Evolutionary conservation across 2,888 invertebrate genomes (phyloP), one percentile per base, ranked within the genome.

Genomic region (Alviniconcha strummeri): DNA sequence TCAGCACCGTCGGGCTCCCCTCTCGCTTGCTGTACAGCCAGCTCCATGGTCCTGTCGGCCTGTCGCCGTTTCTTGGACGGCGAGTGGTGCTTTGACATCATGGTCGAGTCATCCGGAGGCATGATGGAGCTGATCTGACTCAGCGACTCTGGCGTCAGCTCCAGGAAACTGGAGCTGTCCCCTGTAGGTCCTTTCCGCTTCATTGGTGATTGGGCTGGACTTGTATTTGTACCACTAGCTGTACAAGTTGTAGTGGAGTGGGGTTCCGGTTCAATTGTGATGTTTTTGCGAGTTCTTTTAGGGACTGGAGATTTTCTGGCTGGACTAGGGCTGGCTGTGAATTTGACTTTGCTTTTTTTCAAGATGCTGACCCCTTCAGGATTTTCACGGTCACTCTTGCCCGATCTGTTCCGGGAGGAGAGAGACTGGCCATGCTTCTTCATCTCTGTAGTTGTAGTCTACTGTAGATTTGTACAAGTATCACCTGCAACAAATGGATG

Each of bases 1-100:
- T 92, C 92, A 9, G 91, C 91, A 5, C 92, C 92, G 88, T 92
- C 92, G 52, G 92, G 92, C 72, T 90, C 89, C 54, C 92, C 92
- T 79, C 92, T 86, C 8, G 91, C 91, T 69, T 87, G 88, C 17
- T 90, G 87, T 4, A 92, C 91, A 52, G 92, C 92, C 79, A 89
- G 88, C 81, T 92, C 91, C 88, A 90, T 90, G 1, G 91, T 92
- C 54, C 89, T 87, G 84, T 91, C 91, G 8, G 86, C 80, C 55
- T 82, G 86, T 7, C 84, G 84, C 9, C 85, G 84, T n/a, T 86
- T 84, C 67, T 84, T 86, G 36, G 85, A 81, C 36, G 74, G 82
- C 19, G 55, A 83, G 60, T 75, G 78, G 17, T 77, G 36, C 57
- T 89, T 88, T 8, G 89, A 86, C 82, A 89, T 87, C 84, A 89